These are phyloP conservation scores for Ginglymostoma cirratum DNA, from an alignment of 2,113 vertebrate genomes.

Conservation along the genomic window DNA sequence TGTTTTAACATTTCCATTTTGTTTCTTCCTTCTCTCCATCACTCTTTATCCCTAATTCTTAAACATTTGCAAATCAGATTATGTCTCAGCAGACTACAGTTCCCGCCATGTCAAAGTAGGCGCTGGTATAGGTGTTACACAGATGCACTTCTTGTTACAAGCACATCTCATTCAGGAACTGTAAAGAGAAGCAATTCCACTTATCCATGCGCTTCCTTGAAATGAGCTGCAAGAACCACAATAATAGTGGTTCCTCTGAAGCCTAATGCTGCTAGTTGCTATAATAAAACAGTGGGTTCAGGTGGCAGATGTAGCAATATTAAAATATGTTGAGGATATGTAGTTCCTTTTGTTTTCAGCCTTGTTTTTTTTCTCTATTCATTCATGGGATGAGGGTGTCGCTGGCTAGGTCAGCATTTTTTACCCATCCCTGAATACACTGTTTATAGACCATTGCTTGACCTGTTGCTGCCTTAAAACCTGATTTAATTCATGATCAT, in stretches of 20 bases:
- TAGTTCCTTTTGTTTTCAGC: too few species aligned
- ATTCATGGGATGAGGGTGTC: too few species aligned
- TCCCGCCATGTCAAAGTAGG: not conserved
- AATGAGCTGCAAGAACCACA: not conserved
- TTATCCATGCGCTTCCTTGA: not conserved
- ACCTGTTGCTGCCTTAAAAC: not conserved
- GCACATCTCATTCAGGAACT: not conserved
- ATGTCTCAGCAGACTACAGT: not conserved
- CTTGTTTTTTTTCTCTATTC: too few species aligned
- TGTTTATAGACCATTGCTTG: not conserved
- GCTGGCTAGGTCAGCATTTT: too few species aligned
- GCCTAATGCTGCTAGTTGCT: not conserved
- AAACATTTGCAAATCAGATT: not conserved
- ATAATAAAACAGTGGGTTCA: not conserved
- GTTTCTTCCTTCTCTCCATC: not conserved
- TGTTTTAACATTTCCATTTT: not conserved
- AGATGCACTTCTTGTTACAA: not conserved
- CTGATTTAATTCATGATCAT: not conserved
- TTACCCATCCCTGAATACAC: not conserved
- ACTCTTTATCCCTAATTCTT: not conserved
- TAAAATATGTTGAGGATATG: not conserved
- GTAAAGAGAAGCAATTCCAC: not conserved
- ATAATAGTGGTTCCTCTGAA: not conserved
- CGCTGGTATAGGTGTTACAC: not conserved
- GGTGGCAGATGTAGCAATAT: not conserved